Evolutionary conservation across 2,888 invertebrate genomes (phyloP), one percentile per base, ranked within the genome.

Genomic region (Pseudanteris insignis): DNA sequence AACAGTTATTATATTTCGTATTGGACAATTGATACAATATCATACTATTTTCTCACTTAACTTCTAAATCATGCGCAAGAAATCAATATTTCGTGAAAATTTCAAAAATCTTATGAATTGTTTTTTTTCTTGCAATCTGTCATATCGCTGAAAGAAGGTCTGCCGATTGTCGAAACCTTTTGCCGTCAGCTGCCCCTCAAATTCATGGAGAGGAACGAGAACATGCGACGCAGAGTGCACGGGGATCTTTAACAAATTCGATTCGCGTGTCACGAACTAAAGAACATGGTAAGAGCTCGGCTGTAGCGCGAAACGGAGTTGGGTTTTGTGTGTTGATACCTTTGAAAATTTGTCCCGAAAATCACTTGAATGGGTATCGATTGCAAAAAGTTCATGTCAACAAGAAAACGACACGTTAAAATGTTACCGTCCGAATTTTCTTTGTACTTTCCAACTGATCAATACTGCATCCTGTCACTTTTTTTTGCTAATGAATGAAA

Each of bases 191-290:
- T 60, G 55, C 53, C 57, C 57, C 41, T 53, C 38, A 30, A 32
- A 53, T 51, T 47, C 53, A 48, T 38, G 25, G 24, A 48, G 46
- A 50, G 55, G 46, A 60, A 53, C 48, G 48, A 44, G 58, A 51
- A 58, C 48, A 47, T 51, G 64, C 58, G 57, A 65, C 41, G 36
- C 37, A 58, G 50, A 59, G 50, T 62, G 55, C 62, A 66, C 69
- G 67, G 70, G 66, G 66, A 68, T 70, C 73, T 74, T 73, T 75
- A 73, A 76, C 74, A 75, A 75, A 76, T 76, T 75, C 74, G 75
- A 76, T 76, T 76, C 73, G 74, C 71, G 71, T 74, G 73, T 74
- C 74, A 75, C 67, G 70, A 69, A 64, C 67, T 70, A 68, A 67
- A 68, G 69, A 73, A 73, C 74, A 74, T 63, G 68, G 50, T 58